Evolutionary conservation across 1,140 invertebrate species (phyloP).

Genomic region (Conus ventricosus): DNA sequence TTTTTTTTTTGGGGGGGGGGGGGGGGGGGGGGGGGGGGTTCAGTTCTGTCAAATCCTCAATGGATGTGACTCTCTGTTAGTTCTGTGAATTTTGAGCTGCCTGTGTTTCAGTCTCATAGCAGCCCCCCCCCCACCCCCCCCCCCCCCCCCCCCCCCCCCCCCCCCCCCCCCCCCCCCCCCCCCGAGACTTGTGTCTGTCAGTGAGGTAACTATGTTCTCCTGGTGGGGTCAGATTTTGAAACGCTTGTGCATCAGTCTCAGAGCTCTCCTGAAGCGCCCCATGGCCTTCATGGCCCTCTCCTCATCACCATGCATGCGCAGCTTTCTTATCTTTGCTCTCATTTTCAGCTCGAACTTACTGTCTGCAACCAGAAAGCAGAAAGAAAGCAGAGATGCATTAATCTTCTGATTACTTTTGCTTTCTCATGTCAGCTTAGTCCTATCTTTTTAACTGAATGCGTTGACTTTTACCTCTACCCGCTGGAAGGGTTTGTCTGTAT

Average conservation of each 20-base stretch:
- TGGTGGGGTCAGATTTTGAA: not conserved
- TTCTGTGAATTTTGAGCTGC: no score
- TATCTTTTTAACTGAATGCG: not conserved
- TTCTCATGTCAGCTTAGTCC: not conserved
- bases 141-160: no score
- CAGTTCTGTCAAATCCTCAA: no score
- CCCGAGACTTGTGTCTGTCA: no score
- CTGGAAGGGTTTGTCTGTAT: not conserved
- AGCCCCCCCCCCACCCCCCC: no score
- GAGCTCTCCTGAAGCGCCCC: not conserved
- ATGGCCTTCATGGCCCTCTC: not conserved
- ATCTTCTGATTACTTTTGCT: not conserved
- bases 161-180: no score
- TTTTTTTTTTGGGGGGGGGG: no score
- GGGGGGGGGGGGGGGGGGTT: no score
- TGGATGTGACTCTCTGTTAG: no score
- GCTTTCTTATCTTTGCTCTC: slow-evolving; percentile 27
- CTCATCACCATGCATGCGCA: slow-evolving; percentile 23
- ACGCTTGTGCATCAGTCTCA: not conserved
- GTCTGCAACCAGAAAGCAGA: slow-evolving; percentile 23
- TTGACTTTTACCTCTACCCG: not conserved
- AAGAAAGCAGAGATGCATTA: slow-evolving; percentile 17
- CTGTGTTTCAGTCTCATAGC: no score
- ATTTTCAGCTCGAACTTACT: slow-evolving; percentile 21
- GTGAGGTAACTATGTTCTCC: no score